Percentiles rank a stretch among this genome's conserved stretches.
Evolutionary conservation across 2,888 invertebrate genomes (phyloP).

Genomic region (Megastigmus dorsalis): DNA sequence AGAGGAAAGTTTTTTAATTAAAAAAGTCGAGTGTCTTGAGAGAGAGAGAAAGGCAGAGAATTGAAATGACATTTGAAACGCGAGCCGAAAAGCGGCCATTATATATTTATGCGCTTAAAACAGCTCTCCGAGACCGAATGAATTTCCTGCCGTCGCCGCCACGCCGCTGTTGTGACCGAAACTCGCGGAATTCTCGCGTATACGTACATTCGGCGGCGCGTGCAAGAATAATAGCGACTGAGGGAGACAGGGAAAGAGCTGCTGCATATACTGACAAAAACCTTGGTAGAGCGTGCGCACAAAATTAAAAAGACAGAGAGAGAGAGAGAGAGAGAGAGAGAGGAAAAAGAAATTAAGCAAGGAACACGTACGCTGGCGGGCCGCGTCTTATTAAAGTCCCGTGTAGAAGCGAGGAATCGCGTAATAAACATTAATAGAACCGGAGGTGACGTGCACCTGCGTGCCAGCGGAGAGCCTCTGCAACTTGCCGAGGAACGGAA

Average conservation of each 20-base stretch:
- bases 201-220: background rate
- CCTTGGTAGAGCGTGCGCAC: too few species aligned
- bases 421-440: too few species aligned
- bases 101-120: background rate
- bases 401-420: too few species aligned
- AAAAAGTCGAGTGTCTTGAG: constrained; percentile 7
- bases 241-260: background rate
- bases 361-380: constrained; percentile 33
- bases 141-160: too few species aligned
- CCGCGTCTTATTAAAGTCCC: constrained; percentile 44
- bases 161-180: background rate
- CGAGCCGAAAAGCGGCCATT: background rate
- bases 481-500: background rate
- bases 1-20: constrained; percentile 30
- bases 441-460: background rate
- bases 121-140: too few species aligned
- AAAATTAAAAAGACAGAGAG: background rate
- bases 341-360: background rate
- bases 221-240: too few species aligned
- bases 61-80: background rate
- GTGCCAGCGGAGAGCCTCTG: background rate
- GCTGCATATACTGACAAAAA: too few species aligned
- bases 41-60: background rate
- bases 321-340: background rate
- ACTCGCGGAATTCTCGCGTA: background rate